phyloP scores from a whole-genome alignment of 1,140 invertebrate genomes.

The Temnothorax nylanderi region DNA sequence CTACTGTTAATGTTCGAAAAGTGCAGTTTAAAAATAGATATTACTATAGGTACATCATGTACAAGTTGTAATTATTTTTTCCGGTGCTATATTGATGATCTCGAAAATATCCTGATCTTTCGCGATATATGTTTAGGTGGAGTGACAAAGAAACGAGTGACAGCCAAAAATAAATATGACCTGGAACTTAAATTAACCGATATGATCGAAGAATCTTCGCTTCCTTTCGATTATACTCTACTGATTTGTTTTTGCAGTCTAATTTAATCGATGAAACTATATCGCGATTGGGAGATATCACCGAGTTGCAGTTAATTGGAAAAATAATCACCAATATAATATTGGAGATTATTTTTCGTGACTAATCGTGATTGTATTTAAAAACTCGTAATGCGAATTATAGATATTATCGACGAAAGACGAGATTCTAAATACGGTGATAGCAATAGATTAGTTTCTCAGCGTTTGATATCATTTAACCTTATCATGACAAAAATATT shows the following conservation, averaged over 20 bases:
- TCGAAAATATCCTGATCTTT: not conserved
- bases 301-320: not conserved
- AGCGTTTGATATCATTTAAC: not conserved
- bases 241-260: not conserved
- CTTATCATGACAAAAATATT: not conserved
- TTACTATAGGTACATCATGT: not conserved
- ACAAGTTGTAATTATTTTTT: not conserved
- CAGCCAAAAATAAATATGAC: constrained; percentile 29
- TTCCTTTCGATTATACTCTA: constrained; percentile 12
- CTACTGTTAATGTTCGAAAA: not conserved
- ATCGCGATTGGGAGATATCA: not conserved
- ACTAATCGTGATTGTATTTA: not conserved
- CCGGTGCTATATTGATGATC: not conserved
- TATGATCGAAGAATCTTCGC: not conserved
- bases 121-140: not conserved
- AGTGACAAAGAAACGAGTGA: constrained; percentile 15
- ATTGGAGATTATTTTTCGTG: not conserved
- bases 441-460: not conserved
- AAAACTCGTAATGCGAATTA: not conserved
- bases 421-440: not conserved
- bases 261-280: not conserved
- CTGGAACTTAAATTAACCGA: not conserved
- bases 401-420: not conserved
- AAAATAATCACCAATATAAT: not conserved
- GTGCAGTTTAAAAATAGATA: not conserved